A percentile compares a stretch with the other conserved stretches of the same genome.
Evolutionary conservation across 2,888 invertebrate species (phyloP).

Genomic region (Eumerus sabulonum): DNA sequence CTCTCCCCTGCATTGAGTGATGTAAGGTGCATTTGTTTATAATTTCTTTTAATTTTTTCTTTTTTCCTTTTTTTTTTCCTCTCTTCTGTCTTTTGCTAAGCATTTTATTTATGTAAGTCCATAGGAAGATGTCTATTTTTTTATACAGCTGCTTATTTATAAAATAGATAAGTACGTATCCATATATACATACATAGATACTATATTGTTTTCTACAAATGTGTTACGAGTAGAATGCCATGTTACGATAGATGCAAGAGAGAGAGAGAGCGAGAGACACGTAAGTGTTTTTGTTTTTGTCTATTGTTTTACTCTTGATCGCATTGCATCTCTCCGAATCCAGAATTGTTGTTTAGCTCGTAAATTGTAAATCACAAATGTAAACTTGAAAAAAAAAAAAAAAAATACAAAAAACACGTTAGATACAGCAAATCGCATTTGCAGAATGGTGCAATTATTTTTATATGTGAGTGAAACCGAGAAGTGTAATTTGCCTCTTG

Average conservation of each 20-base stretch:
- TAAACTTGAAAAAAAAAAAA: constrained; percentile 3
- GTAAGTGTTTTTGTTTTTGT: constrained; percentile 23
- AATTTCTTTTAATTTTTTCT: constrained; percentile 17
- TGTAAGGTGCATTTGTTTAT: constrained; percentile 62
- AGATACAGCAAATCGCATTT: too few species aligned
- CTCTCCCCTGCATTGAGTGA: too few species aligned
- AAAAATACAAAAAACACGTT: too few species aligned
- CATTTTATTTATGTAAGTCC: constrained; percentile 18
- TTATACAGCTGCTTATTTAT: constrained; percentile 39
- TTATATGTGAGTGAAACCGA: too few species aligned
- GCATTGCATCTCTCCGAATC: too few species aligned
- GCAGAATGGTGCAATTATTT: too few species aligned
- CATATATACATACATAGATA: too few species aligned
- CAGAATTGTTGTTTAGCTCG: too few species aligned
- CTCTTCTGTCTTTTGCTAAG: constrained; percentile 6
- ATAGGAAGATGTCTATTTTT: constrained; percentile 24
- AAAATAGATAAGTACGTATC: constrained; percentile 19
- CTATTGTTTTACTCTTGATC: too few species aligned
- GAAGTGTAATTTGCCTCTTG: too few species aligned
- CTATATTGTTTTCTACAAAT: constrained; percentile 47
- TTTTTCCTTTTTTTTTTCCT: constrained; percentile 29
- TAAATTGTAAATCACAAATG: constrained; percentile 7
- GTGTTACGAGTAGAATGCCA: constrained; percentile 41
- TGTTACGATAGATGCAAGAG: too few species aligned
- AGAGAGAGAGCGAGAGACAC: constrained; percentile 4